Evolutionary conservation across 2,888 invertebrate genomes (phyloP).

Genomic region (Agrotis puta): DNA sequence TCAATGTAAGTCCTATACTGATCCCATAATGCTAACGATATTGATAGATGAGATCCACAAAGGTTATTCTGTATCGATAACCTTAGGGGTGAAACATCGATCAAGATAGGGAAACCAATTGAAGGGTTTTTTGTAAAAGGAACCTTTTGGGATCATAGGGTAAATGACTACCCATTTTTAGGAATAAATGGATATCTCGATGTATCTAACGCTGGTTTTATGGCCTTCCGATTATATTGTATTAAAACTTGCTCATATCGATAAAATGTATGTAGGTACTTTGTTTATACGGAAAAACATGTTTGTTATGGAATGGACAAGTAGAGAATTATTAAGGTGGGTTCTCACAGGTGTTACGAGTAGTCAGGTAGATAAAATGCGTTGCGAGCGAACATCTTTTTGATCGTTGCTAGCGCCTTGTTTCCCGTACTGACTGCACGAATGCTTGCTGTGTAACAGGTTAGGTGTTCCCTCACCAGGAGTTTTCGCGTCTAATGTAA

Average conservation of each 20-base stretch:
- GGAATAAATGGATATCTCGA: slow-evolving; percentile 15
- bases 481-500: no score
- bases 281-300: neutral
- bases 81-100: slow-evolving; percentile 42
- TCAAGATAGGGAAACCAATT: slow-evolving; percentile 43
- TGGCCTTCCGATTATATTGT: neutral
- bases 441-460: no score
- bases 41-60: slow-evolving; percentile 38
- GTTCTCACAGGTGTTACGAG: no score
- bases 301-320: neutral
- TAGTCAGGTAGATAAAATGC: no score
- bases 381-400: no score
- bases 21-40: slow-evolving; percentile 22
- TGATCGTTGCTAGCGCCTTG: no score
- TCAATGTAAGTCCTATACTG: neutral
- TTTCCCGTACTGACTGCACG: no score
- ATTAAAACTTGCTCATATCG: neutral
- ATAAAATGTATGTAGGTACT: neutral
- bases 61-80: slow-evolving; percentile 47
- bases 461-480: no score
- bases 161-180: slow-evolving; percentile 17
- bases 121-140: slow-evolving; percentile 34
- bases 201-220: slow-evolving; percentile 5
- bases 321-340: neutral
- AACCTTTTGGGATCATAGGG: slow-evolving; percentile 29